These are phyloP conservation scores for Lerista edwardsae DNA, from an alignment of 2,797 vertebrate genomes.

Conservation along the genomic window DNA sequence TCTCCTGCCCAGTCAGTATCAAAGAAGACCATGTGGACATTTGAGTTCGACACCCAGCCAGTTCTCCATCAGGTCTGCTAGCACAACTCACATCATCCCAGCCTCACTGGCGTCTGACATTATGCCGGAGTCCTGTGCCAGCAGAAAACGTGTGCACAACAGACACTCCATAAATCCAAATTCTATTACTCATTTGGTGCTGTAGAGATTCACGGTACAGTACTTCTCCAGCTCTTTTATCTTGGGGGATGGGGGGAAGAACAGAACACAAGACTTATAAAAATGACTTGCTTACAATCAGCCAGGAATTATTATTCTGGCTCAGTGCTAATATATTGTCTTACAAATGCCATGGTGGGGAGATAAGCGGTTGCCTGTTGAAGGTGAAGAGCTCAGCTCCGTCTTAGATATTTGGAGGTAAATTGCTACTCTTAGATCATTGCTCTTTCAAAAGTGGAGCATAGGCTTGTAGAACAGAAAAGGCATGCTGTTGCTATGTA, in stretches of 20 bases:
- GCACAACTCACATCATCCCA: not conserved
- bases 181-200: conserved; percentile 26
- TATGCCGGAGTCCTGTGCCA: not conserved
- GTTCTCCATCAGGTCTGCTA: not conserved
- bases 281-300: conserved; percentile 42
- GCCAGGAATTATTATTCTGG: conserved; percentile 43
- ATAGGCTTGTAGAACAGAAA: not conserved
- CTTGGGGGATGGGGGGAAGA: not conserved
- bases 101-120: not conserved
- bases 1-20: not conserved
- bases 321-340: conserved; percentile 12
- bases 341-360: conserved; percentile 33
- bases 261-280: conserved; percentile 20
- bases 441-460: not conserved
- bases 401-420: conserved; percentile 11
- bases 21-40: not conserved
- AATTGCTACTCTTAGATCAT: conserved; percentile 7
- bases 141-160: not conserved
- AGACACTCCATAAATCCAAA: conserved; percentile 22
- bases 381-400: conserved; percentile 33
- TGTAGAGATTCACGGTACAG: conserved; percentile 14
- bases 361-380: not conserved
- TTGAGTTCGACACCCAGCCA: not conserved
- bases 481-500: rapidly evolving
- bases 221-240: conserved; percentile 36